These are phyloP conservation scores for Rhopilema esculentum DNA, from an alignment of 30 jellyfish, hydroid and myxozoan species.

Conservation along the genomic window DNA sequence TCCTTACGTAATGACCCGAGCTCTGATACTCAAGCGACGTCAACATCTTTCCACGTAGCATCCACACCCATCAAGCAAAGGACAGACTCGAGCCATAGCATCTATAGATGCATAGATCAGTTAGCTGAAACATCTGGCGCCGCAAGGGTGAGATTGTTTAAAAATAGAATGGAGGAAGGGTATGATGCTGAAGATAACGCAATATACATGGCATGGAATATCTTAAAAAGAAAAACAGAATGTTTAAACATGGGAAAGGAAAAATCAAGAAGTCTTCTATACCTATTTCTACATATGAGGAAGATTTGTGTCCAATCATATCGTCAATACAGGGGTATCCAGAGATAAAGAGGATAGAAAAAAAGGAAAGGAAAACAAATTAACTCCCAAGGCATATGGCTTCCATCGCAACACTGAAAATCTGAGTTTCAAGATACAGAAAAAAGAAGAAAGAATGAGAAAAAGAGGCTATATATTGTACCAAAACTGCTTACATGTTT, in stretches of 20 bases:
- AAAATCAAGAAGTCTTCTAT: neutral
- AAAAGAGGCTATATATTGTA: too few relatives aligned
- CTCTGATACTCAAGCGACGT: too few relatives aligned
- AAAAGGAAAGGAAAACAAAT: neutral
- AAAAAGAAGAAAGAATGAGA: neutral
- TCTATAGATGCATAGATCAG: slow-evolving; percentile 2
- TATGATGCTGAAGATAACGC: slow-evolving; percentile 36
- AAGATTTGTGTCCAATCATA: slow-evolving; percentile 33
- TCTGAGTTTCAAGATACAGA: slow-evolving; percentile 12
- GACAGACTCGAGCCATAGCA: neutral
- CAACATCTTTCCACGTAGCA: neutral
- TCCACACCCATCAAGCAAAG: slow-evolving; percentile 25
- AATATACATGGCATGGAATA: slow-evolving; percentile 29
- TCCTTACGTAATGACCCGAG: too few relatives aligned
- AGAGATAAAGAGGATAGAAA: neutral
- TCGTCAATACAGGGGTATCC: neutral
- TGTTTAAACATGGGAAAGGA: too few relatives aligned
- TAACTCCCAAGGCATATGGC: slow-evolving; percentile 13
- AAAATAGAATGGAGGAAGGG: slow-evolving; percentile 23
- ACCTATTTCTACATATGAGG: neutral
- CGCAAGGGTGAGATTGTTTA: slow-evolving; percentile 7
- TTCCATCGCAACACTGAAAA: slow-evolving; percentile 3
- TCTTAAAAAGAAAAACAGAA: too few relatives aligned
- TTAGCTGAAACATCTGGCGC: slow-evolving; percentile 1
- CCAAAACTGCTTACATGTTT: too few relatives aligned